Percentiles rank a stretch among this genome's conserved stretches.
phyloP scores from a whole-genome alignment of 2,797 vertebrate species.

The Chiloscyllium punctatum region DNA sequence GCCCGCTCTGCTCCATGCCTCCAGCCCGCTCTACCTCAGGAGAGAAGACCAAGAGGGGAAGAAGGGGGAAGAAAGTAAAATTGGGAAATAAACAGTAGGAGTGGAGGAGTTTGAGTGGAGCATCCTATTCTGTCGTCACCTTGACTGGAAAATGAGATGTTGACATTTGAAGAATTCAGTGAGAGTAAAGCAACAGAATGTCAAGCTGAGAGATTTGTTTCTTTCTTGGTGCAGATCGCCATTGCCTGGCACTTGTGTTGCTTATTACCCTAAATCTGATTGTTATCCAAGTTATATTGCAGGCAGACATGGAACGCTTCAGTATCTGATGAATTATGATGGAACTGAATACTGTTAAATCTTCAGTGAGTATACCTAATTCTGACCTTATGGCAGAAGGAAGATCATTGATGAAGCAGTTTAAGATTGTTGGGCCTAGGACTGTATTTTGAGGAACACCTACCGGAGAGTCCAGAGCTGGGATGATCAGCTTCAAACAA shows the following conservation, averaged over 20 bases:
- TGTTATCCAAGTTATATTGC: neutral
- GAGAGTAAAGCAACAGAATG: neutral
- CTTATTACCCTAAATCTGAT: neutral
- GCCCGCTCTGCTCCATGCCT: too few species aligned
- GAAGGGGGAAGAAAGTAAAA: too few species aligned
- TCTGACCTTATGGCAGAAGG: neutral
- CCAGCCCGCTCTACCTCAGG: too few species aligned
- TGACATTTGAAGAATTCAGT: neutral
- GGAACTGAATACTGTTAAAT: neutral
- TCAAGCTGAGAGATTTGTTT: neutral
- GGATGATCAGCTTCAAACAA: too few species aligned
- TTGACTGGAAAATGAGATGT: neutral
- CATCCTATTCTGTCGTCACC: too few species aligned
- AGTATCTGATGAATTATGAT: neutral
- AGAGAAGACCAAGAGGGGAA: too few species aligned
- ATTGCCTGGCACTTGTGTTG: neutral
- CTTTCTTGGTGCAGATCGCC: neutral
- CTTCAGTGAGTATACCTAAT: neutral
- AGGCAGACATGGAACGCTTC: neutral
- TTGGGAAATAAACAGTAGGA: too few species aligned
- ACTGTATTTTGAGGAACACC: too few species aligned
- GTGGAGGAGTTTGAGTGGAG: too few species aligned
- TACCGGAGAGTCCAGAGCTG: too few species aligned
- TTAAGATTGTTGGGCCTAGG: too few species aligned
- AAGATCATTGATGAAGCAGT: too few species aligned